Conservation (phyloP, 2,113 vertebrate species). For the Triplophysa tibetana region DNA sequence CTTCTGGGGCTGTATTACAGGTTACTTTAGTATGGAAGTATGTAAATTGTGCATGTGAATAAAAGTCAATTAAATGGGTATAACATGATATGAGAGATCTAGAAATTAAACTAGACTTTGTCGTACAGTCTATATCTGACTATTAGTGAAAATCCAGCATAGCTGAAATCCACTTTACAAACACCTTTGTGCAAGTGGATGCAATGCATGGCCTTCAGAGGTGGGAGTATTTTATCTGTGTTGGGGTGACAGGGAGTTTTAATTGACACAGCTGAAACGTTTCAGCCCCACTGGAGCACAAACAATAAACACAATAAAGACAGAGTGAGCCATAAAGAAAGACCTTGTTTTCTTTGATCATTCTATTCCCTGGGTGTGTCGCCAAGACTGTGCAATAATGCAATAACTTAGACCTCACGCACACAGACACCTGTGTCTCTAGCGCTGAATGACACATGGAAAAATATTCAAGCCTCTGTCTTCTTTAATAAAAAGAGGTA, state of each 20-base stretch:
- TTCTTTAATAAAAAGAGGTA: slow-evolving; percentile 41
- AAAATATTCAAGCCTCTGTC: slow-evolving; percentile 32
- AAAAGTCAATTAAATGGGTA: neutral
- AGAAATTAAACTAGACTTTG: neutral
- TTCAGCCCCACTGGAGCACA: slow-evolving; percentile 57
- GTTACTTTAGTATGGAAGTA: slow-evolving; percentile 5
- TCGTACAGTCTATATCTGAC: neutral
- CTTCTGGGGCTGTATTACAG: neutral
- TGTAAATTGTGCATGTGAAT: neutral
- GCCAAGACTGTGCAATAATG: slow-evolving; percentile 41
- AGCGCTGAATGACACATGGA: slow-evolving; percentile 33
- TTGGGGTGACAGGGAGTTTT: slow-evolving; percentile 55
- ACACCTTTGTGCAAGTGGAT: slow-evolving; percentile 39
- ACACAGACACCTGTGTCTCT: slow-evolving; percentile 42
- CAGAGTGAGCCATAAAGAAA: slow-evolving; percentile 58
- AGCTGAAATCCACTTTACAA: slow-evolving; percentile 1
- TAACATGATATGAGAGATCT: neutral
- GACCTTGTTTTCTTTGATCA: slow-evolving; percentile 58
- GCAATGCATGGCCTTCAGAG: slow-evolving; percentile 53
- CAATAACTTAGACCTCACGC: slow-evolving; percentile 34
- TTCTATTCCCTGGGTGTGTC: slow-evolving; percentile 55
- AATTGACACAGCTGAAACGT: slow-evolving; percentile 58
- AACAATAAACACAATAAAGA: slow-evolving; percentile 65
- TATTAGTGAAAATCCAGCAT: slow-evolving; percentile 18
- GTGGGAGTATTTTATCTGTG: slow-evolving; percentile 52